Conservation (phyloP, 1,140 invertebrate genomes). For the Drosophila repleta region DNA sequence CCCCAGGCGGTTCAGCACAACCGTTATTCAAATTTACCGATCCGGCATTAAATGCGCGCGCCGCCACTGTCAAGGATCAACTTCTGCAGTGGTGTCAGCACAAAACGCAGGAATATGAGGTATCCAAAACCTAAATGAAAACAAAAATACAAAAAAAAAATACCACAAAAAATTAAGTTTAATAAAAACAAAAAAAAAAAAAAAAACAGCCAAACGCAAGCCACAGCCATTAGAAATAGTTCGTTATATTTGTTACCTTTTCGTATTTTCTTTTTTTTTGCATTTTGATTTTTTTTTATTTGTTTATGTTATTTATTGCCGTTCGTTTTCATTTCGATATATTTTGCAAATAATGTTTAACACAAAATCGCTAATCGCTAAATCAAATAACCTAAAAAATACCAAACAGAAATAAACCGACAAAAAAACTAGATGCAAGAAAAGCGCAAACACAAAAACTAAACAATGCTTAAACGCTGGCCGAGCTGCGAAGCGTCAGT, state of each 20-base stretch:
- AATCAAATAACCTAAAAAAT: conserved; percentile 52
- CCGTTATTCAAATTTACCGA: conserved; percentile 94
- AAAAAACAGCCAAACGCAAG: conserved; percentile 33
- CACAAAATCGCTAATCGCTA: conserved; percentile 47
- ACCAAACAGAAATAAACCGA: conserved; percentile 23
- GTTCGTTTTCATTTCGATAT: conserved; percentile 39
- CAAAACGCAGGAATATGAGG: conserved; percentile 98
- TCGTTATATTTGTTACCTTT: conserved; percentile 41
- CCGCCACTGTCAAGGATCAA: conserved; percentile 97
- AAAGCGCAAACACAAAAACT: conserved; percentile 39
- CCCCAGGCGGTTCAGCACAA: conserved; percentile 85
- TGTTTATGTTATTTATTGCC: conserved; percentile 42
- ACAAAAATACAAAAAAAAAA: conserved; percentile 35
- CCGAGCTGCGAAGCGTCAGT: conserved; percentile 53
- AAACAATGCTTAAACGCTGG: conserved; percentile 63
- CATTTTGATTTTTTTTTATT: conserved; percentile 30
- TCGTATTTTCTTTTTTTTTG: conserved; percentile 37
- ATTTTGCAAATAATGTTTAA: conserved; percentile 33
- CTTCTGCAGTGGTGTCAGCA: conserved; percentile 97
- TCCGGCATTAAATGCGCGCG: conserved; percentile 92
- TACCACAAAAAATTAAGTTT: conserved; percentile 22
- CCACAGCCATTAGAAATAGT: conserved; percentile 46
- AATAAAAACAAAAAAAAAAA: conserved; percentile 29
- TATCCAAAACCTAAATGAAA: conserved; percentile 83
- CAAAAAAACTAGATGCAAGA: conserved; percentile 16